Percentiles rank a stretch among this genome's conserved stretches.
Evolutionary conservation across 2,113 vertebrate species (phyloP).

Genomic region (Cavia aperea): DNA sequence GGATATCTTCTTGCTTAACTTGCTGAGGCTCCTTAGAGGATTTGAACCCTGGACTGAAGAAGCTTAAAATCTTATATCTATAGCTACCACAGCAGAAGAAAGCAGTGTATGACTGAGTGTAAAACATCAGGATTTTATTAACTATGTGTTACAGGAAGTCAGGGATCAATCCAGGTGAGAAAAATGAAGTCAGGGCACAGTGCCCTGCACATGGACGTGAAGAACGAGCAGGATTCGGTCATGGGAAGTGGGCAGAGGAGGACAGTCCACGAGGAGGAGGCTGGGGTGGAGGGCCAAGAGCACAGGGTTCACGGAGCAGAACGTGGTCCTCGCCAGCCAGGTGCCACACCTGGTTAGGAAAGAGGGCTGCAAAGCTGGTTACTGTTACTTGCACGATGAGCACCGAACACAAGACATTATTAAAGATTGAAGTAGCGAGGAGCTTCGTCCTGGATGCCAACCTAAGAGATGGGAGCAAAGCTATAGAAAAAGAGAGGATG

Average conservation of each 20-base stretch:
- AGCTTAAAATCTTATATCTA: background rate
- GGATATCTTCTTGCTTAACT: background rate
- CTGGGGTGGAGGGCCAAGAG: background rate
- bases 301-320: background rate
- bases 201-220: background rate
- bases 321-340: background rate
- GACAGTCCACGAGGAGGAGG: background rate
- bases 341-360: background rate
- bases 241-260: background rate
- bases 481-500: background rate
- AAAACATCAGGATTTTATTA: constrained; percentile 13
- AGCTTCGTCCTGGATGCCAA: background rate
- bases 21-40: background rate
- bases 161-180: background rate
- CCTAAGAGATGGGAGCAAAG: background rate
- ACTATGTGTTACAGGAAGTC: background rate
- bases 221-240: background rate
- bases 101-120: background rate
- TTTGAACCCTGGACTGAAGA: background rate
- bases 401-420: background rate
- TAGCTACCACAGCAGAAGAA: background rate
- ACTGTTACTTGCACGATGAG: background rate
- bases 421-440: background rate
- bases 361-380: background rate
- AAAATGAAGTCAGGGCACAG: background rate